Evolutionary conservation across 2,113 vertebrate species (phyloP).

Genomic region (Mus spicilegus): DNA sequence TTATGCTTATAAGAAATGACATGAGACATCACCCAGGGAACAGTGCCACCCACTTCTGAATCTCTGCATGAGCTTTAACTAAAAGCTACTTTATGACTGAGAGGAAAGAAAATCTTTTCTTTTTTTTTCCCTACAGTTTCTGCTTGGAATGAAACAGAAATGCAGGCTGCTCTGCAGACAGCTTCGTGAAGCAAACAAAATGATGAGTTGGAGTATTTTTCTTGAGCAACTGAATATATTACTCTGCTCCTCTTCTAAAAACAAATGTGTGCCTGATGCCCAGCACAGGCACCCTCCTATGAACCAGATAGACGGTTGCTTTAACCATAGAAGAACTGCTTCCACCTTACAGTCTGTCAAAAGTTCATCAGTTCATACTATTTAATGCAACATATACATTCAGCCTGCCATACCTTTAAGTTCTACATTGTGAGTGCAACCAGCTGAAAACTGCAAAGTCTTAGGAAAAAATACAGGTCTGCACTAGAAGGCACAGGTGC

Average conservation of each 20-base stretch:
- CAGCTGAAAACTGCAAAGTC: neutral
- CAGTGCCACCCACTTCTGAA: neutral
- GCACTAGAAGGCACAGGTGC: neutral
- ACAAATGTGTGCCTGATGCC: neutral
- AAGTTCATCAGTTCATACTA: neutral
- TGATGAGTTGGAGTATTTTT: neutral
- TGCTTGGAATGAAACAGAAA: constrained; percentile 9
- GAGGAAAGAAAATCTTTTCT: neutral
- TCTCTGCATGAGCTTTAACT: neutral
- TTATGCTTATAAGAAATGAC: neutral
- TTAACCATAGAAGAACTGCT: neutral
- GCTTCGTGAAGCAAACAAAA: neutral
- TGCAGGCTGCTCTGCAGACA: neutral
- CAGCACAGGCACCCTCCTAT: neutral
- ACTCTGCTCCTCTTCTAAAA: neutral
- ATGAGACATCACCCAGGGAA: accelerated
- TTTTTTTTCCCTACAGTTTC: constrained; percentile 28
- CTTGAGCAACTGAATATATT: neutral
- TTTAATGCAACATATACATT: neutral
- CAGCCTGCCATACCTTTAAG: neutral
- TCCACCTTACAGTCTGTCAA: neutral
- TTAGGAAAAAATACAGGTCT: neutral
- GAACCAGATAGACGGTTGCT: neutral
- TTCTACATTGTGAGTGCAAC: neutral
- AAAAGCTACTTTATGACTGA: neutral